A percentile compares a stretch with the other conserved stretches of the same genome.
These are phyloP conservation scores for Chymomyza procnemis DNA, from an alignment of 2,888 invertebrate species.

Conservation along the genomic window DNA sequence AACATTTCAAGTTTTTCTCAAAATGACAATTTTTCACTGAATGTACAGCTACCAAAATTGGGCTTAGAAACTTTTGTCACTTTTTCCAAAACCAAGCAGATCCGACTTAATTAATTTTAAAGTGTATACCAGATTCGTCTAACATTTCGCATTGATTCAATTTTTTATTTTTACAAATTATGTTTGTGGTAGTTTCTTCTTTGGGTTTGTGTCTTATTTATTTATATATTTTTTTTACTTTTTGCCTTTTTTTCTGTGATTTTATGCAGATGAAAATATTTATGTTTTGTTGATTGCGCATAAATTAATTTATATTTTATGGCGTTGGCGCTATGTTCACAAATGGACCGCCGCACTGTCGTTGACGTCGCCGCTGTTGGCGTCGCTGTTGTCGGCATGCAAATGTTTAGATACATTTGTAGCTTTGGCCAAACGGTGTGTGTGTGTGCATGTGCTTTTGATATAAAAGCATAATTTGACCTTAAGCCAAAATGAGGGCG, in stretches of 20 bases:
- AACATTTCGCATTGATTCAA: not conserved
- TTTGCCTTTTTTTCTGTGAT: constrained; percentile 46
- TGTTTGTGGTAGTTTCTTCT: constrained; percentile 46
- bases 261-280: constrained; percentile 74
- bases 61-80: no score
- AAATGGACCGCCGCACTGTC: constrained; percentile 62
- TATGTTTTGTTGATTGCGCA: constrained; percentile 74
- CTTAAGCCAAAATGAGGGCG: constrained; percentile 74
- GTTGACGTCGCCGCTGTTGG: not conserved
- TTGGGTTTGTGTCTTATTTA: constrained; percentile 32
- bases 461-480: constrained; percentile 70
- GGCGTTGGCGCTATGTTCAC: constrained; percentile 70
- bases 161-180: constrained; percentile 32
- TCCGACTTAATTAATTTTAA: no score
- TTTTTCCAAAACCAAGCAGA: no score
- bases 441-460: constrained; percentile 18
- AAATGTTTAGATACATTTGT: constrained; percentile 42
- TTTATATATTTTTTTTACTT: not conserved
- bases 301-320: constrained; percentile 73
- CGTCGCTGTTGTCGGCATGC: constrained; percentile 40
- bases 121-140: not conserved
- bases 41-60: no score
- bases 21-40: no score
- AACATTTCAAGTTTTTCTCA: no score
- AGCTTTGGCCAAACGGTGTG: constrained; percentile 21